phyloP scores from a whole-genome alignment of 2,888 invertebrate species.

The Chirona hameri region DNA sequence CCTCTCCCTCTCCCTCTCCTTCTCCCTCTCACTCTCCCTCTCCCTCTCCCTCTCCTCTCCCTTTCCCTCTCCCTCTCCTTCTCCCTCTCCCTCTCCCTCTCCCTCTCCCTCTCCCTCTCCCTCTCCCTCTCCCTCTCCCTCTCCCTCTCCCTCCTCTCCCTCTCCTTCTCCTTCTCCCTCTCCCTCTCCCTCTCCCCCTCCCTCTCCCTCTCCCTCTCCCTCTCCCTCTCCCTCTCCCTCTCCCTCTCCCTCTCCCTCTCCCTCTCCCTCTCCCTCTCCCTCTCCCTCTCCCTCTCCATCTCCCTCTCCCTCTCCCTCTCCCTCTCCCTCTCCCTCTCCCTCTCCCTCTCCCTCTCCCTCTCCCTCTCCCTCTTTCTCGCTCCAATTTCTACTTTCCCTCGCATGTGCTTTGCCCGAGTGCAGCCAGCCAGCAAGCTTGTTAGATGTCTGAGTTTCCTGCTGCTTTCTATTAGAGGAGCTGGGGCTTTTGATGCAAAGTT shows the following conservation, averaged over 20 bases:
- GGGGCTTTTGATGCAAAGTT: slow-evolving; percentile 28
- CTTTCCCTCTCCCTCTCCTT: no score
- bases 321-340: neutral
- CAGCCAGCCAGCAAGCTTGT: neutral
- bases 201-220: no score
- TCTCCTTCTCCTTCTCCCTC: neutral
- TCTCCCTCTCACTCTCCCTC: no score
- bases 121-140: neutral
- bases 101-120: no score
- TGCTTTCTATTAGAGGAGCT: slow-evolving; percentile 3
- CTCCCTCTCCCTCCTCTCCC: neutral
- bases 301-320: no score
- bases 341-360: neutral
- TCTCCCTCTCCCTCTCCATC: neutral
- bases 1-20: neutral
- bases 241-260: neutral
- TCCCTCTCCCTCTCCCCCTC: neutral
- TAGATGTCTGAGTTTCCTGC: slow-evolving; percentile 22
- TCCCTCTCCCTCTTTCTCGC: neutral
- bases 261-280: no score
- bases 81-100: neutral
- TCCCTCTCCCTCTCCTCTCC: neutral
- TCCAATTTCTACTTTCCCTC: neutral
- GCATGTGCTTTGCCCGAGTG: neutral
- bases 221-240: neutral